Conservation (phyloP, 2,888 invertebrate genomes). For the Cabera pusaria region DNA sequence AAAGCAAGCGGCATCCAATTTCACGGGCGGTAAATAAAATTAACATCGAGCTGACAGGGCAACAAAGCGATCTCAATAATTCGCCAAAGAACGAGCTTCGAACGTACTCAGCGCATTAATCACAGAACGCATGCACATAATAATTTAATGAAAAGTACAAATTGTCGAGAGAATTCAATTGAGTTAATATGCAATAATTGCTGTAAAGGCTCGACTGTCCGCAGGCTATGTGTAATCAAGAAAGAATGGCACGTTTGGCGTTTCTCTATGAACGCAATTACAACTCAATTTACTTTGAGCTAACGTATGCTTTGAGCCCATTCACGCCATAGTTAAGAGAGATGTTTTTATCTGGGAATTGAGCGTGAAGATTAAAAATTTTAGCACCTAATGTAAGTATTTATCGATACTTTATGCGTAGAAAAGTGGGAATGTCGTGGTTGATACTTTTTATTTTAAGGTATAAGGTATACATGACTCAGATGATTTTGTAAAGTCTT, state of each 20-base stretch:
- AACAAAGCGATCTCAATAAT: slow-evolving; percentile 78
- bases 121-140: slow-evolving; percentile 51
- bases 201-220: slow-evolving; percentile 23
- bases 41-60: slow-evolving; percentile 68
- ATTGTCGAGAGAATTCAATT: slow-evolving; percentile 56
- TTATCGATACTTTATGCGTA: no score
- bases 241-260: slow-evolving; percentile 66
- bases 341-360: slow-evolving; percentile 34
- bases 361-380: slow-evolving; percentile 28
- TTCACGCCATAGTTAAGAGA: slow-evolving; percentile 35
- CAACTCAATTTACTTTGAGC: slow-evolving; percentile 70
- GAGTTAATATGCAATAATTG: slow-evolving; percentile 72
- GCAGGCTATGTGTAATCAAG: slow-evolving; percentile 20
- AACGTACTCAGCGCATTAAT: slow-evolving; percentile 60
- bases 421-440: no score
- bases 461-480: no score
- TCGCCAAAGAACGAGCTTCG: slow-evolving; percentile 66
- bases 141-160: slow-evolving; percentile 60
- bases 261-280: slow-evolving; percentile 65
- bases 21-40: slow-evolving; percentile 80
- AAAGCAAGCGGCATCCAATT: slow-evolving; percentile 67
- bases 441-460: no score
- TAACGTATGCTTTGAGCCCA: slow-evolving; percentile 51
- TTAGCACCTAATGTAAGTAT: slow-evolving; percentile 12
- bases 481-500: no score